Evolutionary conservation across 1,140 invertebrate species (phyloP).

Genomic region (Drosophila auraria): DNA sequence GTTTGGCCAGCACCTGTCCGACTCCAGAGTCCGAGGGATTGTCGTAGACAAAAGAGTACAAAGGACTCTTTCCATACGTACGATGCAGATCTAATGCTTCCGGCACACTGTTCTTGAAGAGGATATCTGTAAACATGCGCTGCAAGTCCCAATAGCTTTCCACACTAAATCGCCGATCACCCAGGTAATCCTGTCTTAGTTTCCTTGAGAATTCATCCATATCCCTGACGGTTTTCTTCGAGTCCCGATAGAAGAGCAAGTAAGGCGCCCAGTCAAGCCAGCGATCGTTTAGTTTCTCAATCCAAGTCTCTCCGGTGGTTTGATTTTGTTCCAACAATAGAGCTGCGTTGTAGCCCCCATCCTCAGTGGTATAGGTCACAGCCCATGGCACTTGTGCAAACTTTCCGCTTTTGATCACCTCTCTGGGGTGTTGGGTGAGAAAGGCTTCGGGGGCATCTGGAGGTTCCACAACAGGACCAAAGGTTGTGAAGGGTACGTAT

Average conservation of each 20-base stretch:
- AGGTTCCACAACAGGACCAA: conserved; percentile 87
- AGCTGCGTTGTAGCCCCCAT: conserved; percentile 86
- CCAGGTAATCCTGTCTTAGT: conserved; percentile 47
- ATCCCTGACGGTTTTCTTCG: conserved; percentile 17
- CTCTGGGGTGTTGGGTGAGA: conserved; percentile 85
- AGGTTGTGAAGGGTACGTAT: conserved; percentile 87
- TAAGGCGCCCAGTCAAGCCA: conserved; percentile 59
- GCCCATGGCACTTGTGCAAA: conserved; percentile 86
- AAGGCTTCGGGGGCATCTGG: conserved; percentile 82
- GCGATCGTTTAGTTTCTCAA: conserved; percentile 50
- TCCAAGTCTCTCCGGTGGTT: conserved; percentile 10
- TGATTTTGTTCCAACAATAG: conserved; percentile 32
- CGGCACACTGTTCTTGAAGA: conserved; percentile 59
- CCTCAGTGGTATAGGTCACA: conserved; percentile 85
- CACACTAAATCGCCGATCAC: conserved; percentile 37
- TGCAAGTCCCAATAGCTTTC: conserved; percentile 59
- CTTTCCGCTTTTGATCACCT: conserved; percentile 85
- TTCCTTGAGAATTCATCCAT: conserved; percentile 42
- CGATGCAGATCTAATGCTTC: conserved; percentile 45
- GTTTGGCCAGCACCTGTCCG: conserved; percentile 36
- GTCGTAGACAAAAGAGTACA: conserved; percentile 63
- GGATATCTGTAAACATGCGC: conserved; percentile 58
- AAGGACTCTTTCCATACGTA: conserved; percentile 26
- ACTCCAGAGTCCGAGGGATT: conserved; percentile 46
- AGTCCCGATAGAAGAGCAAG: conserved; percentile 51